These are phyloP conservation scores for Sweltsa coloradensis DNA, from an alignment of 1,140 invertebrate genomes.

Conservation along the genomic window DNA sequence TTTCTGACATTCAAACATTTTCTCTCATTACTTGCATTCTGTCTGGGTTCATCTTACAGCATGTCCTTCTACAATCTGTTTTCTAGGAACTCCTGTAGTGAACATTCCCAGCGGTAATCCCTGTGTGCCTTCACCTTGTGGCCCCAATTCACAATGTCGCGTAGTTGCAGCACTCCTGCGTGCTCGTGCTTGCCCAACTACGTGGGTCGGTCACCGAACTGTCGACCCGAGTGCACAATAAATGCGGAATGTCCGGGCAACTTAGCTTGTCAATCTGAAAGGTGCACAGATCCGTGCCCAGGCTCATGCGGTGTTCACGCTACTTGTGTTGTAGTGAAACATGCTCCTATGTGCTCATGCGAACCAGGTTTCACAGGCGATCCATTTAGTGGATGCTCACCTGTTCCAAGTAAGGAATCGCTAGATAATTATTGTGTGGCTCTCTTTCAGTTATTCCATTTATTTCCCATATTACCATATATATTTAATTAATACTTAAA, in stretches of 20 bases:
- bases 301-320: slow-evolving; percentile 23
- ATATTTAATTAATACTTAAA: no score
- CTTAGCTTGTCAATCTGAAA: slow-evolving; percentile 22
- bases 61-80: slow-evolving; percentile 1
- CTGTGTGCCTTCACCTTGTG: slow-evolving; percentile 31
- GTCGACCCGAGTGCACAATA: slow-evolving; percentile 24
- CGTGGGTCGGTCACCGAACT: slow-evolving; percentile 25
- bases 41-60: not conserved
- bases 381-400: slow-evolving; percentile 24
- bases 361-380: slow-evolving; percentile 27
- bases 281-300: slow-evolving; percentile 25
- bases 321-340: slow-evolving; percentile 17
- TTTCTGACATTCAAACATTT: slow-evolving; percentile 4
- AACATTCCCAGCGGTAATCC: slow-evolving; percentile 16
- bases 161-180: slow-evolving; percentile 21
- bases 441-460: no score
- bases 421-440: no score
- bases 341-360: slow-evolving; percentile 25
- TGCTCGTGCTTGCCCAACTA: slow-evolving; percentile 27
- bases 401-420: slow-evolving; percentile 15
- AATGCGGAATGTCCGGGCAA: slow-evolving; percentile 20
- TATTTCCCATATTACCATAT: no score
- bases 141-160: slow-evolving; percentile 28
- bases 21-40: not conserved
- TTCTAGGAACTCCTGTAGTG: slow-evolving; percentile 18